Conservation (phyloP, 2,113 vertebrate genomes). For the Casuarius casuarius region DNA sequence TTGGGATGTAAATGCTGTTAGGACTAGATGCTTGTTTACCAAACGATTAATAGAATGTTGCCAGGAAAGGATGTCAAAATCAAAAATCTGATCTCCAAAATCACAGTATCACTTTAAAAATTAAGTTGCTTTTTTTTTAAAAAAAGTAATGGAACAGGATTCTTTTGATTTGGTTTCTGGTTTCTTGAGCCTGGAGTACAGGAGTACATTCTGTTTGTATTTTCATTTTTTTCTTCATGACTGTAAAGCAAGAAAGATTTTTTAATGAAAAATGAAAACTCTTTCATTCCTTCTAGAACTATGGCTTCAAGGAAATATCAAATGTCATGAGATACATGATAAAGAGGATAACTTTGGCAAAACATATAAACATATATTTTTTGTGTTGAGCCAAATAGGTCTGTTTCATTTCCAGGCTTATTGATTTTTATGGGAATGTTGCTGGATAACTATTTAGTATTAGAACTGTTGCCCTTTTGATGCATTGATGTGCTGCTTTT, state of each 20-base stretch:
- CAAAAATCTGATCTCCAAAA: rapidly evolving
- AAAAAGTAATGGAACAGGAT: not conserved
- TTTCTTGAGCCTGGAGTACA: not conserved
- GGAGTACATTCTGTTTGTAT: not conserved
- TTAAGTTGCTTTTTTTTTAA: not conserved
- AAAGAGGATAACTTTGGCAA: not conserved
- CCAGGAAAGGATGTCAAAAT: not conserved
- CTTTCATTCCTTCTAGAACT: not conserved
- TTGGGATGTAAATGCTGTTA: not conserved
- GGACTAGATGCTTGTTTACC: not conserved
- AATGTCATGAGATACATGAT: not conserved
- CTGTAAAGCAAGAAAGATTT: not conserved
- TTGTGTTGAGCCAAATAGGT: not conserved
- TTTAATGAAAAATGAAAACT: not conserved
- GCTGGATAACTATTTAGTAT: not conserved
- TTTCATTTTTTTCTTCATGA: not conserved
- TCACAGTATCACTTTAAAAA: not conserved
- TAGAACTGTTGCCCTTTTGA: not conserved
- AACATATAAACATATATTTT: not conserved
- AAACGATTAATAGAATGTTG: not conserved
- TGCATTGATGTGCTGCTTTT: not conserved
- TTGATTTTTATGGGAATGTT: not conserved
- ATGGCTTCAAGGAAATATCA: not conserved
- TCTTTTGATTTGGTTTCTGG: not conserved
- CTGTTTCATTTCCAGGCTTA: not conserved